phyloP scores from a whole-genome alignment of 2,113 vertebrate genomes.

The Cebidichthys violaceus region DNA sequence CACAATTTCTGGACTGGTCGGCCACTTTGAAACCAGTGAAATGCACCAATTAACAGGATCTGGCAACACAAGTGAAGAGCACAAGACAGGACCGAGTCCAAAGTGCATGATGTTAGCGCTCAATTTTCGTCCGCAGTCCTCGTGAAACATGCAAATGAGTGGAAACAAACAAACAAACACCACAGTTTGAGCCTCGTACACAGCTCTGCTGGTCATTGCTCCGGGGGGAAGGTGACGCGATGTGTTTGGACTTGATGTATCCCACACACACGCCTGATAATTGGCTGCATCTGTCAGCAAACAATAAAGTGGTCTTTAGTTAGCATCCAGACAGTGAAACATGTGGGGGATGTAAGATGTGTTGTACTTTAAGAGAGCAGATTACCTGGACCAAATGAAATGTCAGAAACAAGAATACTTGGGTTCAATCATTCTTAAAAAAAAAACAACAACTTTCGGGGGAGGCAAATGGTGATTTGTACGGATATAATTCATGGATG shows the following conservation, averaged over 20 bases:
- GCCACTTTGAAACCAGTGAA: constrained; percentile 39
- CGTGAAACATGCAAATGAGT: constrained; percentile 32
- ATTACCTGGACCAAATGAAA: constrained; percentile 8
- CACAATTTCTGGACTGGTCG: constrained; percentile 14
- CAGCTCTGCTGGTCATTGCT: constrained; percentile 41
- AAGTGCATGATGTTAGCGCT: constrained; percentile 5
- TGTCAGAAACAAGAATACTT: constrained; percentile 27
- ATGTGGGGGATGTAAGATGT: constrained; percentile 4
- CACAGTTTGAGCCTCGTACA: background rate
- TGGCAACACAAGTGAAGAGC: constrained; percentile 3
- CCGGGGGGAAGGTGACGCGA: constrained; percentile 22
- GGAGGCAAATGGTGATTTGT: constrained; percentile 15
- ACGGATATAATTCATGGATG: background rate
- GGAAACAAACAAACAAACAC: constrained; percentile 35
- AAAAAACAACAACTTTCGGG: constrained; percentile 49
- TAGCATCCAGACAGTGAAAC: constrained; percentile 29
- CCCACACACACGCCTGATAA: constrained; percentile 48
- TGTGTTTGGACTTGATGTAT: constrained; percentile 40
- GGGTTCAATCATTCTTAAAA: constrained; percentile 48
- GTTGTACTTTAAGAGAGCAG: constrained; percentile 7
- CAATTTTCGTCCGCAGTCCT: constrained; percentile 15
- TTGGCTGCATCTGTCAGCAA: constrained; percentile 59
- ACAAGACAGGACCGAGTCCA: constrained; percentile 45
- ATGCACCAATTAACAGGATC: constrained; percentile 50
- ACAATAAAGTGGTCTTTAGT: constrained; percentile 45